Evolutionary conservation across 2,113 vertebrate species (phyloP), one percentile per base, ranked within the genome.

Genomic region (Chlorodrepanis virens): DNA sequence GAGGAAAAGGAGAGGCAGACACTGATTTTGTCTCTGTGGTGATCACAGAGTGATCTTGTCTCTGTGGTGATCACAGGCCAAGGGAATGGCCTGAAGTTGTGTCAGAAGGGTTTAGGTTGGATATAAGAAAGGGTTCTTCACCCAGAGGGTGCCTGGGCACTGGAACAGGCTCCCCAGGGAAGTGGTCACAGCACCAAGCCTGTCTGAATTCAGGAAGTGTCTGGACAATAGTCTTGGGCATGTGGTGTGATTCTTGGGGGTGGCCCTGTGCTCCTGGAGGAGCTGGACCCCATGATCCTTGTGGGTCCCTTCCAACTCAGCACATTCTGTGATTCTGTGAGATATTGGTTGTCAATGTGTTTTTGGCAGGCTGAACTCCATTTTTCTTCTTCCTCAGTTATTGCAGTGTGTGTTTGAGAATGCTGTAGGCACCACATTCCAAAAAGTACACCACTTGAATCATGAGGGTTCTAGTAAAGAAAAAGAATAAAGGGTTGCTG

Each of bases 111-210:
- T 37, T 77, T 27, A 52, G 37, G 14, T 1, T 68, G 22, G 33
- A 2, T 37, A 8, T 37, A 44, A 14, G 33, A 37, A 44, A 44
- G 0, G 5, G 2, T 19, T 68, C 4, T 37, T 68, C 17, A 18
- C 33, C 11, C 22, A 23, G 27, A 60, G 18, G 2, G 14, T 86
- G 33, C 0, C 0, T 59, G 31, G 13, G 17, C 14, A 22, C 9
- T 9, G 16, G 9, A 24, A 6, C 16, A 50, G 42, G 9, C 11
- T 75, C 13, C 15, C 11, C 17, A 35, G 31, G 6, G 16, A 1
- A 13, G 24, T 24, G 35, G 2, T 50, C 25, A 59, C 10, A 59
- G 37, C 31, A 10, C 31, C 61, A 50, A 64, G 3, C 10, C 52
- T 57, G 42, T 1, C 14, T 1, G 61, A 11, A 2, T 35, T 44